Conservation (phyloP, 2,888 invertebrate genomes). For the Phortica okadai region DNA sequence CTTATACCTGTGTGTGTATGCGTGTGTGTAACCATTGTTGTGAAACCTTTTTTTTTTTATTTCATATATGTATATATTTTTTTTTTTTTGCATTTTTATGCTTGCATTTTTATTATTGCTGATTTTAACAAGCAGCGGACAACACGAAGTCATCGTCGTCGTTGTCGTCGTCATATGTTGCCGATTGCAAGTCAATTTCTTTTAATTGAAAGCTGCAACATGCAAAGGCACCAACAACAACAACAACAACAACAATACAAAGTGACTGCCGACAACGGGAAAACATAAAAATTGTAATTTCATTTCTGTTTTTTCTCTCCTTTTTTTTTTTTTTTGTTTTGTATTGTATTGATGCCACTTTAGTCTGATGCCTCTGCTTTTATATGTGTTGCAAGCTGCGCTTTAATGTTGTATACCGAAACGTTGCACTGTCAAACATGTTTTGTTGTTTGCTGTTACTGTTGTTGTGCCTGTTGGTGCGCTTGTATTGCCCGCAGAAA, state of each 20-base stretch:
- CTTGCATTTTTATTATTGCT: constrained; percentile 13
- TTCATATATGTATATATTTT: constrained; percentile 4
- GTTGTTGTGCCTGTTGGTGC: constrained; percentile 35
- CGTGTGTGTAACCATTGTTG: background rate
- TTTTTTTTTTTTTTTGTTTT: constrained; percentile 17
- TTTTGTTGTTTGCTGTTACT: constrained; percentile 38
- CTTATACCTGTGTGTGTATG: background rate
- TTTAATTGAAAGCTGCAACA: constrained; percentile 67
- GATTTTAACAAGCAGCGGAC: constrained; percentile 8
- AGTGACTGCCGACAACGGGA: constrained; percentile 12
- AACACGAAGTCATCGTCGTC: background rate
- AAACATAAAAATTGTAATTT: constrained; percentile 35
- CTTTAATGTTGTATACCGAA: background rate
- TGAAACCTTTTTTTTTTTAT: background rate
- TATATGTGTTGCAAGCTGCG: constrained; percentile 5
- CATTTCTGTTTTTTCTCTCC: constrained; percentile 7
- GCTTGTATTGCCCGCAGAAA: constrained; percentile 56
- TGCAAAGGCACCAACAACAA: constrained; percentile 29
- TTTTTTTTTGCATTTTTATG: background rate
- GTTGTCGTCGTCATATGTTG: constrained; percentile 10
- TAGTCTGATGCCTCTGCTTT: background rate
- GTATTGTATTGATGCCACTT: constrained; percentile 34
- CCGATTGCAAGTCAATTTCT: constrained; percentile 51
- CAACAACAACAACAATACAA: constrained; percentile 1
- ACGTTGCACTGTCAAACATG: background rate